A percentile compares a stretch with the other conserved stretches of the same genome.
Evolutionary conservation across 2,888 invertebrate species (phyloP).

Genomic region (Andrena flavipes): DNA sequence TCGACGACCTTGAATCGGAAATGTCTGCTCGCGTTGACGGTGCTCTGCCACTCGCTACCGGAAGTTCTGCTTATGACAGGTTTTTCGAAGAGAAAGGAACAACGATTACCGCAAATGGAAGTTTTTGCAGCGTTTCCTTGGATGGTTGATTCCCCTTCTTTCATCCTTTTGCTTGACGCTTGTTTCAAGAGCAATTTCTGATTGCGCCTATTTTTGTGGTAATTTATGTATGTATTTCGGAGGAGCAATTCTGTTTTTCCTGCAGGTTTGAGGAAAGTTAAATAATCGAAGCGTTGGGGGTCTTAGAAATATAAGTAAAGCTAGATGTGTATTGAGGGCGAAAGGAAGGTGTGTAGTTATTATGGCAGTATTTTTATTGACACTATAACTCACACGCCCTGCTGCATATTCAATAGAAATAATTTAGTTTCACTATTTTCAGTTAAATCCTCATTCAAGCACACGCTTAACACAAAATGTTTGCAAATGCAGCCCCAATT

Average conservation of each 20-base stretch:
- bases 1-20: constrained; percentile 57
- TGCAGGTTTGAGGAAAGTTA: not conserved
- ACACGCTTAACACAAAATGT: too few relatives aligned
- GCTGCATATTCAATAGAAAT: too few relatives aligned
- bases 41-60: constrained; percentile 26
- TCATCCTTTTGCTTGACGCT: not conserved
- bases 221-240: not conserved
- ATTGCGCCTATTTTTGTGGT: not conserved
- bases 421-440: too few relatives aligned
- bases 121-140: not conserved
- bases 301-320: not conserved
- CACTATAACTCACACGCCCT: too few relatives aligned
- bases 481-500: too few relatives aligned
- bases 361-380: too few relatives aligned
- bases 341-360: too few relatives aligned
- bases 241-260: not conserved
- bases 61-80: constrained; percentile 18
- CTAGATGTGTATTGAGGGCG: too few relatives aligned
- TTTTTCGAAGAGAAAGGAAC: constrained; percentile 7
- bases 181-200: not conserved
- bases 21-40: constrained; percentile 19
- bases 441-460: too few relatives aligned
- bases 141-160: not conserved
- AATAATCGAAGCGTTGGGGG: not conserved
- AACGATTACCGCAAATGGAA: constrained; percentile 10